Evolutionary conservation across 2,888 invertebrate genomes (phyloP), one percentile per base, ranked within the genome.

Genomic region (Hemicrepidius hirtus): DNA sequence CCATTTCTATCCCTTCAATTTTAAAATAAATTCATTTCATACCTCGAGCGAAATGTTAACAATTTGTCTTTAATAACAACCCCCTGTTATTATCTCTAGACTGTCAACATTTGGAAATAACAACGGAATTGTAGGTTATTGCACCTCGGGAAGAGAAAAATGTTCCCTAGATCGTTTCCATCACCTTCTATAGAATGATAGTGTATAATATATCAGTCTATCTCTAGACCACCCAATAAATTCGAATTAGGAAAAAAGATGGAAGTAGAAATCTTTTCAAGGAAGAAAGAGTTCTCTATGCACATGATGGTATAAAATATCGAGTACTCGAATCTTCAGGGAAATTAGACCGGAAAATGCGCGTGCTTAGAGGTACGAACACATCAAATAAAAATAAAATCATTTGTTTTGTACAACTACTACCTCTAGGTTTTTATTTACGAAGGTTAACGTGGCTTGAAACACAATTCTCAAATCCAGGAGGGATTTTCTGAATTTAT

Each of bases 311-410:
- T 20, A 57, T 57, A 32, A 53, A 57, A 57, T 57, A 57, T 57
- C 57, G 57, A 40, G 57, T 37, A 40, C 57, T 37, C 57, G 40
- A 60, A 41, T 21, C 60, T 60, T 60, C 41, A 28, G 60, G 60
- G 60, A 60, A 60, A 60, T 60, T 60, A 60, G 41, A 41, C 16
- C 20, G 44, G 60, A 44, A 60, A 44, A 41, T 28, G 13, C 35
- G 37, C 57, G 35, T 37, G 57, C 16, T 46, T 46, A 20, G 18
- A 16, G 57, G 35, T 55, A 35, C 55, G 28, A 18, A 13, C 20
- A 57, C 37, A 57, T 37, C 57, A 37, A 57, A 37, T n/a, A 37
- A 16, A 37, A 57, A 57, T 57, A 37, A 57, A 57, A 57, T 57
- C 57, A 57, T 57, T 57, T 57, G 57, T 57, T 57, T 37, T 21